Percentiles rank a stretch among this genome's conserved stretches.
Evolutionary conservation across 2,888 invertebrate species (phyloP).

Genomic region (Clepsis dumicolana): DNA sequence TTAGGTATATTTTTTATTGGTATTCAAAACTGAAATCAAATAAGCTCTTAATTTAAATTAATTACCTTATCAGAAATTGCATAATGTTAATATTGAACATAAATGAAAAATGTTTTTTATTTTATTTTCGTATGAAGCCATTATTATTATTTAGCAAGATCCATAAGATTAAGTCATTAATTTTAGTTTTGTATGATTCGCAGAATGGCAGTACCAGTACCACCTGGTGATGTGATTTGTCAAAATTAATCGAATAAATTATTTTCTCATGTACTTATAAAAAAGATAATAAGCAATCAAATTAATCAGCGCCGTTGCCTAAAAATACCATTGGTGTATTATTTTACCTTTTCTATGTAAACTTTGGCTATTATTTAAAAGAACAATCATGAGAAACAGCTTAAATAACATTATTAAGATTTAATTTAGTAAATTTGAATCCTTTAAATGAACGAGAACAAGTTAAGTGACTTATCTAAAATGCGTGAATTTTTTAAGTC

Average conservation of each 20-base stretch:
- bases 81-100: constrained; percentile 53
- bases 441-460: too few species aligned
- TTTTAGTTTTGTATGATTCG: constrained; percentile 68
- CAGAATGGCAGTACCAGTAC: constrained; percentile 43
- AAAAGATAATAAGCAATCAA: not conserved
- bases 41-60: constrained; percentile 73
- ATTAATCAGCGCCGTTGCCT: not conserved
- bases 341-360: not conserved
- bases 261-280: constrained; percentile 12
- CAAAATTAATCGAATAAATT: constrained; percentile 14
- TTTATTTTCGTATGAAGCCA: constrained; percentile 56
- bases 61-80: constrained; percentile 74
- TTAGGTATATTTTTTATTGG: constrained; percentile 62
- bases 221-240: constrained; percentile 19
- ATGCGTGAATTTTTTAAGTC: too few species aligned
- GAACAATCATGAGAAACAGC: too few species aligned
- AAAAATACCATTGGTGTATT: too few species aligned
- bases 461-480: too few species aligned
- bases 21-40: constrained; percentile 60
- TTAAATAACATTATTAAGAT: too few species aligned
- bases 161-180: constrained; percentile 70
- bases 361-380: too few species aligned
- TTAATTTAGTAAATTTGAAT: too few species aligned
- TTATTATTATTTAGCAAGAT: constrained; percentile 61
- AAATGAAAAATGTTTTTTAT: constrained; percentile 66